These are phyloP conservation scores for Ciconia maguari DNA, from an alignment of 2,113 vertebrate genomes.

Conservation along the genomic window DNA sequence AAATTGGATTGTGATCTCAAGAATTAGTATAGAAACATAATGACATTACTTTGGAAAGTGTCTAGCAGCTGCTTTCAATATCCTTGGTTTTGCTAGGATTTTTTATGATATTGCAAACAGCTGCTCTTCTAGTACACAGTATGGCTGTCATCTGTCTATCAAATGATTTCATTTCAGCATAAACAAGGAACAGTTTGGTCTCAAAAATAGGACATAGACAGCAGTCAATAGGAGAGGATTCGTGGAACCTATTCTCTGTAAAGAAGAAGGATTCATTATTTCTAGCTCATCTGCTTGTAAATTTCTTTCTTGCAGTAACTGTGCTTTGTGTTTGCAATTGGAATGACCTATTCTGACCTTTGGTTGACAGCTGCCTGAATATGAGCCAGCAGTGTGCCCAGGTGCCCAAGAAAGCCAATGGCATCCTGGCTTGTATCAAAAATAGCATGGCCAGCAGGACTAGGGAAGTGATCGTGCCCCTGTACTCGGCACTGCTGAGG, in stretches of 20 bases:
- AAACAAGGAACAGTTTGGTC: neutral
- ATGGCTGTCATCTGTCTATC: conserved; percentile 21
- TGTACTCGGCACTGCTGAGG: no score
- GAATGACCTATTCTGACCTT: neutral
- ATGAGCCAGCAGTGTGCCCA: no score
- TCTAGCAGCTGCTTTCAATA: conserved; percentile 21
- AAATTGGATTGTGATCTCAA: neutral
- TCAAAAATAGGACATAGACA: neutral
- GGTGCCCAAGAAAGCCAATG: no score
- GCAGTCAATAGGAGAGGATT: neutral
- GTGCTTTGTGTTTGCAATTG: neutral
- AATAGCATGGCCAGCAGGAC: no score
- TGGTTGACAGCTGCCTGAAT: no score
- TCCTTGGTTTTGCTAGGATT: neutral
- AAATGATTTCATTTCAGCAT: neutral
- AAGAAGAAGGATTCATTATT: neutral
- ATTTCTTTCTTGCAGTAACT: neutral
- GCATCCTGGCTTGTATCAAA: no score
- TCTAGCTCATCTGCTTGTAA: neutral
- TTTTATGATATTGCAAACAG: conserved; percentile 13
- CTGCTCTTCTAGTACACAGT: conserved; percentile 12
- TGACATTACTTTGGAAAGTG: neutral
- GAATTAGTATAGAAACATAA: neutral
- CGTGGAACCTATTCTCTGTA: neutral
- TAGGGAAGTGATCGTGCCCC: no score